Base-by-base conservation (phyloP, 2,888 invertebrate species). In the Aphodius granarius region DNA sequence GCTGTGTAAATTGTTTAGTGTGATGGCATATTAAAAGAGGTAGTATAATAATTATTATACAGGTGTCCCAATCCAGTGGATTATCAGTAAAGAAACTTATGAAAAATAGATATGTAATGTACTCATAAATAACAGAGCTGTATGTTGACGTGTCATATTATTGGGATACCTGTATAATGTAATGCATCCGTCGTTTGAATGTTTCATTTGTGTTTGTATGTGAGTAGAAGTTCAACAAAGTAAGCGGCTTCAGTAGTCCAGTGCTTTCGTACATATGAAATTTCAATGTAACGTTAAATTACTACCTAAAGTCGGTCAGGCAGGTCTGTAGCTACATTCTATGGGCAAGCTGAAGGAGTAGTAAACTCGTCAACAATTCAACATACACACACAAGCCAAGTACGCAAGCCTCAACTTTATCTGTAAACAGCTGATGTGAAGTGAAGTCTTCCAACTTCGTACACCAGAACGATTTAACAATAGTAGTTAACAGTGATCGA, bases 281-380 rank as follows among this genome's bases (percentile, higher is more conserved):
- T 75, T 62, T 62, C 72, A 72, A 72, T 75, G 65, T 65, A 64
- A 73, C 15, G 19, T 66, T 72, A 63, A 75, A 65, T 78, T 83
- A 79, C 83, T 84, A 84, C 82, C 82, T 82, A 83, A 78, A 78
- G 77, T 80, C 79, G 82, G 81, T 83, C 84, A 85, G 84, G 86
- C 86, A 86, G 86, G 86, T 86, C 85, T 86, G 84, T 85, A 86
- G 87, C 86, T 86, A 86, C 87, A 87, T 87, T 87, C 86, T 86
- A 87, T 86, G 86, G 86, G 85, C 83, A 85, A 85, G 84, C 84
- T 81, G 80, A 76, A 82, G 78, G 78, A 80, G 76, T 22, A 21
- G 68, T n/a, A 68, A 65, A 68, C 20, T 21, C 68, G 68, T 13
- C 21, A 22, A 16, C 65, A 19, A 65, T 65, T 19, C 16, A 16